Conservation (phyloP, 1,140 invertebrate species). For the Pseudomyrmex concolor region DNA sequence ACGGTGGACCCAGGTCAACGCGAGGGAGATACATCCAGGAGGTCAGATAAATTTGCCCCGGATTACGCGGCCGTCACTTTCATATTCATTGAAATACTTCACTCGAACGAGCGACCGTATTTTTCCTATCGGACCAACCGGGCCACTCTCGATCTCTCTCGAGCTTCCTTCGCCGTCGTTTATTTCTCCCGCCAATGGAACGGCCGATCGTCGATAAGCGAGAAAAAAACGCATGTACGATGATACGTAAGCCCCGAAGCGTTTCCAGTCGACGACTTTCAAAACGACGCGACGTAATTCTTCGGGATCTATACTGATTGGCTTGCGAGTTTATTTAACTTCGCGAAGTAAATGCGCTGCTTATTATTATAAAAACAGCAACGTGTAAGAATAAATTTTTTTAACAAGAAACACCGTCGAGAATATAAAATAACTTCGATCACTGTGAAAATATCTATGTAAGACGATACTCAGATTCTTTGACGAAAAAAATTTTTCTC, state of each 20-base stretch:
- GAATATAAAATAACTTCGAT: constrained; percentile 17
- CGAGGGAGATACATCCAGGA: constrained; percentile 65
- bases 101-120: constrained; percentile 76
- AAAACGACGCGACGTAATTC: background rate
- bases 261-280: background rate
- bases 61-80: constrained; percentile 80
- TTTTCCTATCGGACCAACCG: constrained; percentile 68
- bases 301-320: background rate
- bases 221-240: constrained; percentile 29
- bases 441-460: constrained; percentile 55
- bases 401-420: background rate
- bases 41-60: constrained; percentile 79
- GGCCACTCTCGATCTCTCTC: constrained; percentile 19
- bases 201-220: constrained; percentile 28
- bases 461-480: constrained; percentile 43
- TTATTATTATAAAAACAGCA: too few species aligned
- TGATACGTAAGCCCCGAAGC: background rate
- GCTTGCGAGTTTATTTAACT: background rate
- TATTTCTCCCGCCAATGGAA: constrained; percentile 28
- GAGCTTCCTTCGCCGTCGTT: constrained; percentile 23
- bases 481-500: background rate
- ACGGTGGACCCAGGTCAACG: constrained; percentile 64
- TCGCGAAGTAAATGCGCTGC: background rate
- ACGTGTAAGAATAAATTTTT: constrained; percentile 11
- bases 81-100: constrained; percentile 81